phyloP scores from a whole-genome alignment of 2,113 vertebrate species.

The Ctenodactylus gundi region DNA sequence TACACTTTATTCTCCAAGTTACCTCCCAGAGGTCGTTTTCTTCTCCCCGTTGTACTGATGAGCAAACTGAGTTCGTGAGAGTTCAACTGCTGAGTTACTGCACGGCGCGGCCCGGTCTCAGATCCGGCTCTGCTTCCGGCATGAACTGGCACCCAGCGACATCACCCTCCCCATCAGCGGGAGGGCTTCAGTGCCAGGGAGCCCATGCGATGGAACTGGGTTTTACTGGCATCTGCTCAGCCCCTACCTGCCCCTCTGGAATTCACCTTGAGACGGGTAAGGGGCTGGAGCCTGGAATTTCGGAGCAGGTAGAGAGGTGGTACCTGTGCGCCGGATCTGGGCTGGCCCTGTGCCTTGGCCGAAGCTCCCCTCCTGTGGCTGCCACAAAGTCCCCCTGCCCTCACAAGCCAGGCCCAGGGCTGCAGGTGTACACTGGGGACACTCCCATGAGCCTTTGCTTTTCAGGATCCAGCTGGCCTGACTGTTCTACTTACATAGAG shows the following conservation, averaged over 20 bases:
- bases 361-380: neutral
- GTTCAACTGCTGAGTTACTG: no score
- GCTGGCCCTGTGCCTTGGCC: neutral
- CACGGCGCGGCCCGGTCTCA: neutral
- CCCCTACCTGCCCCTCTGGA: neutral
- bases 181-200: fast-evolving
- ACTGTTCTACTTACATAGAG: conserved; percentile 43
- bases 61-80: neutral
- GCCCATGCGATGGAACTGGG: fast-evolving
- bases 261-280: neutral
- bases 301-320: neutral
- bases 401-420: neutral
- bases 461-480: neutral
- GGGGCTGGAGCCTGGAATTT: neutral
- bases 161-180: fast-evolving
- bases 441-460: neutral
- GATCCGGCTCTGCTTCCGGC: neutral
- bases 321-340: no score
- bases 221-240: neutral
- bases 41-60: neutral
- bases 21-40: neutral
- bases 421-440: fast-evolving
- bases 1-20: neutral
- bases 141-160: fast-evolving
- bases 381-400: no score